These are phyloP conservation scores for Valencia hispanica DNA, from an alignment of 2,797 vertebrate species.

Conservation along the genomic window DNA sequence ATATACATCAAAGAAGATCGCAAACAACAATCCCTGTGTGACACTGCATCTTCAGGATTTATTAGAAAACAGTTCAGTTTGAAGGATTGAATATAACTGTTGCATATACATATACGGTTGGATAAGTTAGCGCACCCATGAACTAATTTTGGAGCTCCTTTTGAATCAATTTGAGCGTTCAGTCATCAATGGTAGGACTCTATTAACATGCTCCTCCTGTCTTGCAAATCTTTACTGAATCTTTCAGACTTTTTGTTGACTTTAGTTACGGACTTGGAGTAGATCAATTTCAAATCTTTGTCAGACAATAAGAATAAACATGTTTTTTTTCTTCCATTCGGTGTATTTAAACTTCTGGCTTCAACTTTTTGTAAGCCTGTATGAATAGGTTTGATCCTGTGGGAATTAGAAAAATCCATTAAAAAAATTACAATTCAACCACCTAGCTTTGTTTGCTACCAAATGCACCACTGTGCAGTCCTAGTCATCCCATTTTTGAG, in stretches of 20 bases:
- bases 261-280: neutral
- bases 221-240: neutral
- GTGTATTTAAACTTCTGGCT: neutral
- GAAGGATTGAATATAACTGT: neutral
- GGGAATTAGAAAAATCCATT: neutral
- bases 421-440: too few relatives aligned
- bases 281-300: neutral
- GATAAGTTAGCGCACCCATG: neutral
- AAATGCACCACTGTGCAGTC: neutral
- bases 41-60: neutral
- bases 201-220: neutral
- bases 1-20: slow-evolving; percentile 2
- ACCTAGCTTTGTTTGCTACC: too few relatives aligned
- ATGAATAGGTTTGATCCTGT: fast-evolving
- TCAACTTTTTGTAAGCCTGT: neutral
- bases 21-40: neutral
- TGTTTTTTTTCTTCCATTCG: neutral
- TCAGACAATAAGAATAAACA: neutral
- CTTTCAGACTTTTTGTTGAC: neutral
- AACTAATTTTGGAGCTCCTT: too few relatives aligned
- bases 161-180: too few relatives aligned
- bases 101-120: neutral
- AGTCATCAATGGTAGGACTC: too few relatives aligned
- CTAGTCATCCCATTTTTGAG: neutral
- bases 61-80: neutral